Percentiles rank a stretch among this genome's conserved stretches.
phyloP scores from a whole-genome alignment of 1,140 invertebrate species.

The Leptoteleia sp. region DNA sequence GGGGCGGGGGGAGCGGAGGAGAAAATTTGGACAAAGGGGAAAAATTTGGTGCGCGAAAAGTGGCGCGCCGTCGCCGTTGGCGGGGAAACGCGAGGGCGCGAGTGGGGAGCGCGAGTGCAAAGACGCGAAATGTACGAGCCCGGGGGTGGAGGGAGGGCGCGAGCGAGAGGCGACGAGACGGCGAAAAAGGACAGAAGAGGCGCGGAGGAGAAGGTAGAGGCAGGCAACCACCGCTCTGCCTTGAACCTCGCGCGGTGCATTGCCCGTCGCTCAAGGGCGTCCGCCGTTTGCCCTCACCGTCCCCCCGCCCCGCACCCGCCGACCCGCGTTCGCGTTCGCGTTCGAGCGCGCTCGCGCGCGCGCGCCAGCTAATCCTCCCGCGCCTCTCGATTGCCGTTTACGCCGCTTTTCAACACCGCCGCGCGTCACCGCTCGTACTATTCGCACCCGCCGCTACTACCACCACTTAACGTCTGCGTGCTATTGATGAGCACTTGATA shows the following conservation, averaged over 20 bases:
- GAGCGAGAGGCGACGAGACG: conserved; percentile 36
- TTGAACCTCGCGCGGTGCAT: conserved; percentile 82
- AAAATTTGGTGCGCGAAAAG: conserved; percentile 37
- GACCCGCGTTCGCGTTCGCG: conserved; percentile 31
- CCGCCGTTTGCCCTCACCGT: conserved; percentile 73
- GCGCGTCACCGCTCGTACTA: conserved; percentile 35
- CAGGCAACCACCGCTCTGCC: conserved; percentile 80
- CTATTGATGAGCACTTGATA: conserved; percentile 39
- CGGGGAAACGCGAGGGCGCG: conserved; percentile 23
- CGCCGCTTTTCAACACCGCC: conserved; percentile 50
- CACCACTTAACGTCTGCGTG: conserved; percentile 36
- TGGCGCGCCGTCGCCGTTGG: conserved; percentile 23
- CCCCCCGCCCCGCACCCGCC: conserved; percentile 32
- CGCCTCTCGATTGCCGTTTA: conserved; percentile 58
- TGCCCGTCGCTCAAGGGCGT: conserved; percentile 82
- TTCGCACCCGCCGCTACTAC: conserved; percentile 29
- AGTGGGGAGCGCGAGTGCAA: conserved; percentile 33
- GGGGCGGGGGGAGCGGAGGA: no score
- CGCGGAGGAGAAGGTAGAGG: conserved; percentile 66
- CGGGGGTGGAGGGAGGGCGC: conserved; percentile 26
- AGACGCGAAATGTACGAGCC: conserved; percentile 29
- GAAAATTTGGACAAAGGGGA: conserved; percentile 23
- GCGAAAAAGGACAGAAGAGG: conserved; percentile 25
- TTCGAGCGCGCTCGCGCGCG: no score
- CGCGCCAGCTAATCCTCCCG: conserved; percentile 51